phyloP scores from a whole-genome alignment of 2,888 invertebrate species.

The Eristalis arbustorum region DNA sequence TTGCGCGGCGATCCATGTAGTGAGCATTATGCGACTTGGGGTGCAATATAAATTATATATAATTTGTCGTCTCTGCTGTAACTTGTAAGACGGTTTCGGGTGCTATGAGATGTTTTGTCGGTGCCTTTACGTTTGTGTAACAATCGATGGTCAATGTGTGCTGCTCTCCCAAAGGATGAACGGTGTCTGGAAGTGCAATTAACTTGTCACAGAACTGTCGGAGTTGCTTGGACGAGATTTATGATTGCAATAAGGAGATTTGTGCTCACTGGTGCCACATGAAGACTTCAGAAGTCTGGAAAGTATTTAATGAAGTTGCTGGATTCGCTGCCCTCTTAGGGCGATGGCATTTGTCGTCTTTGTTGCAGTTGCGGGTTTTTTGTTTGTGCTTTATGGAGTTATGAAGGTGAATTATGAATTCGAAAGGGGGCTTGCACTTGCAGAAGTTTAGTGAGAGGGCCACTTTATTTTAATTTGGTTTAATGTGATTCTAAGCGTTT shows the following conservation, averaged over 20 bases:
- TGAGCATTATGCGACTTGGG: background rate
- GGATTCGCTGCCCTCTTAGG: background rate
- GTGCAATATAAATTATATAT: constrained; percentile 8
- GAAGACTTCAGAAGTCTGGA: constrained; percentile 19
- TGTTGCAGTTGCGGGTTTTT: no score
- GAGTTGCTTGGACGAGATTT: constrained; percentile 3
- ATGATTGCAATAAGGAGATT: constrained; percentile 3
- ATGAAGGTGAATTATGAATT: no score
- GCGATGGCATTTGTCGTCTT: background rate
- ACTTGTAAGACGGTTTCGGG: no score
- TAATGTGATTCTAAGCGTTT: no score
- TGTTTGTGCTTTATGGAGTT: no score
- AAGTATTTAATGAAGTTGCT: constrained; percentile 23
- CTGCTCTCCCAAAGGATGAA: background rate
- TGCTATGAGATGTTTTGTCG: constrained; percentile 13
- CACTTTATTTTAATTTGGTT: no score
- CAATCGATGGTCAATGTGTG: background rate
- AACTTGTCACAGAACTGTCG: constrained; percentile 15
- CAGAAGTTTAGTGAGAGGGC: no score
- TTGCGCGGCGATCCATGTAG: background rate
- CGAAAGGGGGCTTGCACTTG: no score
- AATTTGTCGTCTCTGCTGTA: background rate
- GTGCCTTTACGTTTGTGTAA: background rate
- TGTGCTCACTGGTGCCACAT: background rate
- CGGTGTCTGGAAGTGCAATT: constrained; percentile 17